phyloP scores from a whole-genome alignment of 2,888 invertebrate genomes.

The Coleophora flavipennella region DNA sequence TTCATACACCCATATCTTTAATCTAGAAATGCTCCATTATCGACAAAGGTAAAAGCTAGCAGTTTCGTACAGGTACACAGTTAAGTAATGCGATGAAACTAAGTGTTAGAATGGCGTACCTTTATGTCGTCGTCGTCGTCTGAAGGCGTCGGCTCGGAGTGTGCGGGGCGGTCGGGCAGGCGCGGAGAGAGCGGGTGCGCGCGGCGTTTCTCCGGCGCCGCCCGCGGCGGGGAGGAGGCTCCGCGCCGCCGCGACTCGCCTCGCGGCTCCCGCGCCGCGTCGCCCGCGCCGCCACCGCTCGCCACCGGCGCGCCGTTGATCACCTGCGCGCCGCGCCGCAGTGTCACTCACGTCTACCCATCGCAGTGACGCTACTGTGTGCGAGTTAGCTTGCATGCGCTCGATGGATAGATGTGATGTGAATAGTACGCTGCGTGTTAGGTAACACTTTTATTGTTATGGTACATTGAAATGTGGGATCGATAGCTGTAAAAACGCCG shows the following conservation, averaged over 20 bases:
- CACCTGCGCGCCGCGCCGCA: neutral
- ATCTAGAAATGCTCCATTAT: no score
- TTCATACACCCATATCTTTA: no score
- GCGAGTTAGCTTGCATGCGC: slow-evolving; percentile 7
- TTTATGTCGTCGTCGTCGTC: slow-evolving; percentile 61
- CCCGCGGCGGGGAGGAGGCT: slow-evolving; percentile 64
- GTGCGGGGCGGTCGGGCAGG: slow-evolving; percentile 66
- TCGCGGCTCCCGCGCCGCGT: slow-evolving; percentile 22
- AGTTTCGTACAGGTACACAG: no score
- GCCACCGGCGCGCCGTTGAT: neutral
- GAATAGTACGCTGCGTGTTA: slow-evolving; percentile 5
- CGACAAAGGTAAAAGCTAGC: no score
- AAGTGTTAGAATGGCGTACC: slow-evolving; percentile 27
- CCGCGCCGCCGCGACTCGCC: slow-evolving; percentile 51
- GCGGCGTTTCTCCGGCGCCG: slow-evolving; percentile 79
- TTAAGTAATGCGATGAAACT: neutral
- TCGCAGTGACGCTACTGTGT: neutral
- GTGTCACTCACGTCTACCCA: neutral
- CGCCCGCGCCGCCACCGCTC: slow-evolving; percentile 3
- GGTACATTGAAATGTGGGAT: no score
- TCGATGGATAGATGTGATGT: slow-evolving; percentile 11
- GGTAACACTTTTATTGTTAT: no score
- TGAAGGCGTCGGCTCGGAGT: slow-evolving; percentile 33
- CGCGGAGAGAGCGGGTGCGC: slow-evolving; percentile 52
- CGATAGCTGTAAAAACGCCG: no score